phyloP scores from a whole-genome alignment of 2,113 vertebrate species.

The Bos indicus region DNA sequence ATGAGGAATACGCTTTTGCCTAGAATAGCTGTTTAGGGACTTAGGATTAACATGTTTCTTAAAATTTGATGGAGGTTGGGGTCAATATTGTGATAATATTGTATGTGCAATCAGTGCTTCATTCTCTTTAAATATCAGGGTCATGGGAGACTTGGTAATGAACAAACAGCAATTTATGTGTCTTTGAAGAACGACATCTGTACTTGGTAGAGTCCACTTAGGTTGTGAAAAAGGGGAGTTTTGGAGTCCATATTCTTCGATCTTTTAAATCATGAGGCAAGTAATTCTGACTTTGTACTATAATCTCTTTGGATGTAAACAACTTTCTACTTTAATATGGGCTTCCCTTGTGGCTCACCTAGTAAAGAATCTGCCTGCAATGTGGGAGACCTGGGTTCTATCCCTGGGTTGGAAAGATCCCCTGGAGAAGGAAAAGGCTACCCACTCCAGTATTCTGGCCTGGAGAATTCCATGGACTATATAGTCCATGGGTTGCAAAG shows the following conservation, averaged over 20 bases:
- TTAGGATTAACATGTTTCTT: neutral
- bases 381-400: accelerated
- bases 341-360: neutral
- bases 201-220: neutral
- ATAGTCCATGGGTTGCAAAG: neutral
- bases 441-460: neutral
- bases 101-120: neutral
- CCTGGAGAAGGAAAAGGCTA: neutral
- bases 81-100: neutral
- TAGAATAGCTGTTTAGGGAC: neutral
- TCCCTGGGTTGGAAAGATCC: neutral
- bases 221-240: too few species aligned
- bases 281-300: neutral
- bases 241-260: neutral
- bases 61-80: neutral
- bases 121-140: neutral
- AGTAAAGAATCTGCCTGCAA: neutral
- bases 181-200: neutral
- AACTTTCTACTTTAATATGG: neutral
- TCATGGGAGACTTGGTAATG: neutral
- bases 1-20: neutral
- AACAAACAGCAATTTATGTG: neutral
- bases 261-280: neutral
- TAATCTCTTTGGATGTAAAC: neutral
- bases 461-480: neutral